These are phyloP conservation scores for Cotesia congregata DNA, from an alignment of 2,888 invertebrate species.

Conservation along the genomic window DNA sequence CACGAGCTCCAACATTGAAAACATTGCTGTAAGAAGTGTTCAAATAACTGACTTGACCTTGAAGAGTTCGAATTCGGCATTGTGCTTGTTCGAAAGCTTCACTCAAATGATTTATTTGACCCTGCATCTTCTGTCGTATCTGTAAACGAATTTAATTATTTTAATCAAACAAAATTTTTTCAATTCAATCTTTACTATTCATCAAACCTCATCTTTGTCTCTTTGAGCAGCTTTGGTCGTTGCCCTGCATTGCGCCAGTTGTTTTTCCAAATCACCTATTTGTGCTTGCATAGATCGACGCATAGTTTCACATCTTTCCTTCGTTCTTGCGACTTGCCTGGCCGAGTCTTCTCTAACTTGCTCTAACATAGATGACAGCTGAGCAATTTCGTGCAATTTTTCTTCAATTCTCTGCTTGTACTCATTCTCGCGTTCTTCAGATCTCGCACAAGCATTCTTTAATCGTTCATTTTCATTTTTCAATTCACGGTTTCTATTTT, in stretches of 20 bases:
- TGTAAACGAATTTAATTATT: slow-evolving; percentile 55
- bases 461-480: slow-evolving; percentile 72
- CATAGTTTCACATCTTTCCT: slow-evolving; percentile 78
- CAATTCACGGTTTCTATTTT: slow-evolving; percentile 72
- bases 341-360: slow-evolving; percentile 78
- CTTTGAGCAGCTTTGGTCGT: slow-evolving; percentile 77
- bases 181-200: background rate
- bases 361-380: slow-evolving; percentile 77
- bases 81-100: slow-evolving; percentile 80
- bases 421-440: slow-evolving; percentile 75
- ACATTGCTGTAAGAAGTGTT: slow-evolving; percentile 70
- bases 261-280: slow-evolving; percentile 78
- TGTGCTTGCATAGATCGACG: slow-evolving; percentile 77
- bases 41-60: slow-evolving; percentile 77
- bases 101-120: slow-evolving; percentile 77
- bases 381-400: slow-evolving; percentile 79
- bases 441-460: slow-evolving; percentile 72
- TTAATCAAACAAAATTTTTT: background rate
- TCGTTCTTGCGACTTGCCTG: slow-evolving; percentile 76
- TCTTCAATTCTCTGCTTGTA: slow-evolving; percentile 77
- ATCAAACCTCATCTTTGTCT: slow-evolving; percentile 76
- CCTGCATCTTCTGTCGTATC: slow-evolving; percentile 80
- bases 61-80: slow-evolving; percentile 75
- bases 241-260: slow-evolving; percentile 77
- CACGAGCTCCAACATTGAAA: slow-evolving; percentile 56